These are phyloP conservation scores for Ophioninae sp. DNA, from an alignment of 2,888 invertebrate species.

Conservation along the genomic window DNA sequence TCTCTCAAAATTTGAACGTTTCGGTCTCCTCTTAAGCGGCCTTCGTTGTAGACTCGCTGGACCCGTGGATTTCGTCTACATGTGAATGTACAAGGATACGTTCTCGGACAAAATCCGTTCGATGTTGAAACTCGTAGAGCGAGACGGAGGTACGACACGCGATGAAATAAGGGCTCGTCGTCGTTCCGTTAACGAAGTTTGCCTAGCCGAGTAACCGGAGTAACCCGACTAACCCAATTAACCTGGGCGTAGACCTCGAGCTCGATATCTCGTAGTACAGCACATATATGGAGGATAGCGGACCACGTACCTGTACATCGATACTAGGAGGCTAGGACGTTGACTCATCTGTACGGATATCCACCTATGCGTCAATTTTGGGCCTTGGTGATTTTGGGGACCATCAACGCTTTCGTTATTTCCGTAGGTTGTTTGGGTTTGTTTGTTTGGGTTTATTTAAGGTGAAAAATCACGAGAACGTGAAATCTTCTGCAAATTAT, in stretches of 20 bases:
- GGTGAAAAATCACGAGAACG: no score
- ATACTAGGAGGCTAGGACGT: conserved; percentile 30
- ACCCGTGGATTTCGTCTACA: conserved; percentile 25
- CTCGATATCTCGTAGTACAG: conserved; percentile 55
- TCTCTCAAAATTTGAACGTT: conserved; percentile 7
- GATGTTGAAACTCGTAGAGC: conserved; percentile 17
- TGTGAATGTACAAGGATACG: conserved; percentile 44
- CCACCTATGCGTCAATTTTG: not conserved
- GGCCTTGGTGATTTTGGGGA: not conserved
- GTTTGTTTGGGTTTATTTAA: no score
- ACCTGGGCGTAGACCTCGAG: conserved; percentile 54
- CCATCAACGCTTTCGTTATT: not conserved
- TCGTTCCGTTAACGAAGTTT: conserved; percentile 67
- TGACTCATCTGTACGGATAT: not conserved
- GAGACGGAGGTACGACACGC: not conserved
- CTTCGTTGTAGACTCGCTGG: conserved; percentile 12
- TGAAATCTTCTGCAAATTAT: no score
- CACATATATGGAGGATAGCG: conserved; percentile 57
- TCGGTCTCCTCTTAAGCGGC: conserved; percentile 14
- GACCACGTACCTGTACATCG: conserved; percentile 48
- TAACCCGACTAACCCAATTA: conserved; percentile 66
- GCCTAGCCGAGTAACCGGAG: conserved; percentile 67
- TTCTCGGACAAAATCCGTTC: conserved; percentile 37
- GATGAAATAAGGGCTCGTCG: conserved; percentile 61
- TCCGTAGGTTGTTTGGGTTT: no score